Conservation (phyloP, 2,797 vertebrate species). For the Phoebastria nigripes region DNA sequence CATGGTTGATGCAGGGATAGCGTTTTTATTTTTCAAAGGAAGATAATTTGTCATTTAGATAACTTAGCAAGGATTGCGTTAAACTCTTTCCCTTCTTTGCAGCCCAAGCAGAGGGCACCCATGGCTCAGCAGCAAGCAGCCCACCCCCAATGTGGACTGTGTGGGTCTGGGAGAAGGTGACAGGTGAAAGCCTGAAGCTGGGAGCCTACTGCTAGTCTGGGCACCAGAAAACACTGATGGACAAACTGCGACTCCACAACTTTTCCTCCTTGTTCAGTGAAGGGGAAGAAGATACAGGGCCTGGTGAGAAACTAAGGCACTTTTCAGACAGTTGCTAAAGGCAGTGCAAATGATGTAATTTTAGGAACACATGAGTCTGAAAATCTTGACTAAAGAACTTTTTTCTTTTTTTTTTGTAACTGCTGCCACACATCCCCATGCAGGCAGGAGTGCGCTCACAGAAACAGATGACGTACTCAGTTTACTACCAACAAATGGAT, state of each 20-base stretch:
- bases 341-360: neutral
- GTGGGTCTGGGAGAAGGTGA: neutral
- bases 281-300: neutral
- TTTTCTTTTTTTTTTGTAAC: neutral
- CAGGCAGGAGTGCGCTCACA: neutral
- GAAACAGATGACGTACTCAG: neutral
- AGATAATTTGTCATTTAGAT: neutral
- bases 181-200: neutral
- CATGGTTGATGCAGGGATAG: neutral
- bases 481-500: neutral
- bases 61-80: neutral
- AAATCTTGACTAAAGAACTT: neutral
- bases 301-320: neutral
- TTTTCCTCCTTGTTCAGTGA: neutral
- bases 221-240: neutral
- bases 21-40: neutral
- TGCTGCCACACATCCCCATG: neutral
- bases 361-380: neutral
- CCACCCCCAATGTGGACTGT: rapidly evolving
- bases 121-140: neutral
- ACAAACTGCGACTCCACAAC: neutral
- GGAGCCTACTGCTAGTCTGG: neutral
- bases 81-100: neutral
- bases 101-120: neutral
- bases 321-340: neutral